Evolutionary conservation across 2,888 invertebrate genomes (phyloP), one percentile per base, ranked within the genome.

Genomic region (Acronicta alni): DNA sequence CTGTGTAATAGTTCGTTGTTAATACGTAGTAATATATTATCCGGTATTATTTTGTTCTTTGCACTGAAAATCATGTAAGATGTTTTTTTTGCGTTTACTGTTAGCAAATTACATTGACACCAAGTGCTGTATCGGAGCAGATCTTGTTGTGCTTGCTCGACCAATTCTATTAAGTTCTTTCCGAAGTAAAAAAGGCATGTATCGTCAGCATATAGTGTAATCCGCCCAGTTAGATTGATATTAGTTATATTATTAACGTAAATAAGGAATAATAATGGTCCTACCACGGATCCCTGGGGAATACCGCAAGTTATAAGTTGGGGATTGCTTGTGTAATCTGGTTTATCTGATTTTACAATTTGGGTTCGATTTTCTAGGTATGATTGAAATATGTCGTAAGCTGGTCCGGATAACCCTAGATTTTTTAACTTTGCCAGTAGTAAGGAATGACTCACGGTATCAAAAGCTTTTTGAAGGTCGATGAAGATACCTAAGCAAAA

Each of bases 181-280:
- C 39, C n/a, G n/a, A n/a, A n/a, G n/a, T n/a, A n/a, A n/a, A n/a
- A n/a, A n/a, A n/a, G n/a, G n/a, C n/a, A n/a, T 41, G 41, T 41
- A 14, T 41, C 41, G 10, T 42, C 42, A 18, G 42, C 42, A n/a
- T 42, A 42, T 6, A 42, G 20, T 20, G 42, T 42, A 7, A 42
- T 18, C 14, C 20, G 42, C 1, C 20, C 42, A n/a, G 30, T 30
- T 30, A 30, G 30, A 30, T 30, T 30, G 12, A 30, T 30, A 26
- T 32, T 32, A 3, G 32, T 32, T 14, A 32, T 14, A 5, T 32
- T 32, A 14, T 32, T 32, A 32, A 32, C 32, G 32, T 32, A 32
- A 12, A 32, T 32, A 12, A 32, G 32, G 14, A 32, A 32, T 32
- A 32, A 14, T 32, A 32, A 14, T 14, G 32, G 32, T 32, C 32